These are phyloP conservation scores for Elaphurus davidianus DNA, from an alignment of 2,113 vertebrate genomes.

Conservation along the genomic window DNA sequence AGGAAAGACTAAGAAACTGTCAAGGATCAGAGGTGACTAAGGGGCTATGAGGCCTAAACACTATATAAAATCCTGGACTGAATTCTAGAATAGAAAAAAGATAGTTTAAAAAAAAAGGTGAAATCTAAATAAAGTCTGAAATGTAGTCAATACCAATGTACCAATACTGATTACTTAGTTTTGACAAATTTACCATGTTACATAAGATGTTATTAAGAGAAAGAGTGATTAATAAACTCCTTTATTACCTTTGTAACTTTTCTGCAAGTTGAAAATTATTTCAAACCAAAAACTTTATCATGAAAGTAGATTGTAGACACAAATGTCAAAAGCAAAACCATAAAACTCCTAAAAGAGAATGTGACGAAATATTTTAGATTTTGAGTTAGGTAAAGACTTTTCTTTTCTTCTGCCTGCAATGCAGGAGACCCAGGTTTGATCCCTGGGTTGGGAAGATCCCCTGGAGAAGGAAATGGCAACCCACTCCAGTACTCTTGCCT, in stretches of 20 bases:
- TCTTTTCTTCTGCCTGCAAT: background rate
- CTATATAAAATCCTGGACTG: background rate
- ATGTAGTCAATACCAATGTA: background rate
- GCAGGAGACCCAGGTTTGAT: background rate
- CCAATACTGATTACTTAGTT: background rate
- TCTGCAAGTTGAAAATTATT: conserved; percentile 7
- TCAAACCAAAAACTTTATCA: conserved; percentile 27
- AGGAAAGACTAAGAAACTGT: background rate
- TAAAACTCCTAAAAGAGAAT: background rate
- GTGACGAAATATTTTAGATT: background rate
- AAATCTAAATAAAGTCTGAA: background rate
- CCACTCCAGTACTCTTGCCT: background rate
- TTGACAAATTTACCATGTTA: conserved; percentile 7
- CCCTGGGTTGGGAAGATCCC: background rate
- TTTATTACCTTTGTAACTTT: conserved; percentile 20
- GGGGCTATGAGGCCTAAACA: background rate
- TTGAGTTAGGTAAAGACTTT: background rate
- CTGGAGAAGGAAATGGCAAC: background rate
- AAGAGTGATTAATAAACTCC: background rate
- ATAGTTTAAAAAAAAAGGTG: background rate
- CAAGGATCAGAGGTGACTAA: background rate
- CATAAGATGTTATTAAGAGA: conserved; percentile 12
- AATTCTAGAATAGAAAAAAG: background rate
- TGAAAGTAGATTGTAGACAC: background rate
- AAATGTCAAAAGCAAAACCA: background rate